These are phyloP conservation scores for Rhimphoctona megacephalus DNA, from an alignment of 2,888 invertebrate species.

Conservation along the genomic window DNA sequence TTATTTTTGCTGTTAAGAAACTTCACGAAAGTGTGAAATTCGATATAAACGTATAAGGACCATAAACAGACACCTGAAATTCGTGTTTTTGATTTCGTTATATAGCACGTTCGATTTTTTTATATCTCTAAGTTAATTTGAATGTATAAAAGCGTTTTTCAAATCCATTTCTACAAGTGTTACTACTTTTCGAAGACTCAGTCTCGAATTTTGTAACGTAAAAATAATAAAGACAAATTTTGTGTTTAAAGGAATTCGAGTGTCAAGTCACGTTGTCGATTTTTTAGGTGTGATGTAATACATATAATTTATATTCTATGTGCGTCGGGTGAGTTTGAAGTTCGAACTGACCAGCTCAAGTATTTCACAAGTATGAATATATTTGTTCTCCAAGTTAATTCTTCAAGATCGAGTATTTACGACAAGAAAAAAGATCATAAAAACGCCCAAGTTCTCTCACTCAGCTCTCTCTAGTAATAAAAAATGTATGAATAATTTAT, in stretches of 20 bases:
- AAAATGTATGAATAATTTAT: neutral
- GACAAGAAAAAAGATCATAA: neutral
- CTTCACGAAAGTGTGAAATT: constrained; percentile 3
- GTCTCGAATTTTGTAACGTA: neutral
- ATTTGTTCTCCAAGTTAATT: neutral
- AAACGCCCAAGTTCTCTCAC: neutral
- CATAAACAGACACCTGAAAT: neutral
- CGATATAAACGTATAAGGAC: neutral
- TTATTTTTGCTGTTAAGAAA: neutral
- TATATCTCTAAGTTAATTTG: neutral
- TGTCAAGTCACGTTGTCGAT: neutral
- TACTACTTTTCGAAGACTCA: neutral
- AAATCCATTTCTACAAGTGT: neutral
- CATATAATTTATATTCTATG: neutral
- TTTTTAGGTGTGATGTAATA: neutral
- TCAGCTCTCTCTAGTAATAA: neutral
- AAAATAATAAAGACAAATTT: neutral
- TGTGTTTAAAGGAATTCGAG: neutral
- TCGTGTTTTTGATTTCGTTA: constrained; percentile 7
- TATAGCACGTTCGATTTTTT: neutral
- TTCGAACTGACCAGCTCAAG: constrained; percentile 7
- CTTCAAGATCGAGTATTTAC: neutral
- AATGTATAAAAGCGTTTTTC: neutral
- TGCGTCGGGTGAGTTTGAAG: neutral
- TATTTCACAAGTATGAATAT: too few relatives aligned